These are phyloP conservation scores for Apocrypta bakeri DNA, from an alignment of 1,140 invertebrate genomes.

Conservation along the genomic window DNA sequence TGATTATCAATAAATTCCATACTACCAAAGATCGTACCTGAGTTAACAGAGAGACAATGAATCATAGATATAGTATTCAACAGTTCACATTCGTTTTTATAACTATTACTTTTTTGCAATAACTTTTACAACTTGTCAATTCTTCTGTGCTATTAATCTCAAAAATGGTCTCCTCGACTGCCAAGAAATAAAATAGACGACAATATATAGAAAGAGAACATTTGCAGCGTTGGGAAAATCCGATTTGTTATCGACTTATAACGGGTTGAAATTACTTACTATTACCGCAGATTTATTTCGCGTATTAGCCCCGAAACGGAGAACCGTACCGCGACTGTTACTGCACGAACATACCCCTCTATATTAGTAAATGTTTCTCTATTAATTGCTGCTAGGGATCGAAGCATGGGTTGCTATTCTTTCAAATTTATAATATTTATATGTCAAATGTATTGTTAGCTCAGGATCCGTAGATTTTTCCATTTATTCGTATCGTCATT, in stretches of 20 bases:
- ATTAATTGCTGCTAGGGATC: conserved; percentile 67
- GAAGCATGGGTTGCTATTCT: not conserved
- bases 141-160: no score
- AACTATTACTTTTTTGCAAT: no score
- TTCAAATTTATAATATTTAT: no score
- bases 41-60: no score
- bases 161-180: not conserved
- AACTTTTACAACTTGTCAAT: no score
- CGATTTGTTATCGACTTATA: conserved; percentile 76
- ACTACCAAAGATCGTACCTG: no score
- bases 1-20: no score
- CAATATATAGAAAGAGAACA: conserved; percentile 47
- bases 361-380: conserved; percentile 65
- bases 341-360: not conserved
- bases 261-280: conserved; percentile 71
- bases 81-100: no score
- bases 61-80: no score
- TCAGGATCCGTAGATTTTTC: no score
- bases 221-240: conserved; percentile 70
- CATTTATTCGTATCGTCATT: no score
- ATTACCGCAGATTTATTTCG: conserved; percentile 75
- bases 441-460: no score
- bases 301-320: conserved; percentile 65
- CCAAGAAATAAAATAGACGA: not conserved
- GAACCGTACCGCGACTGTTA: conserved; percentile 61